Conservation (phyloP, 2,113 vertebrate genomes). For the Microcebus jonahi region DNA sequence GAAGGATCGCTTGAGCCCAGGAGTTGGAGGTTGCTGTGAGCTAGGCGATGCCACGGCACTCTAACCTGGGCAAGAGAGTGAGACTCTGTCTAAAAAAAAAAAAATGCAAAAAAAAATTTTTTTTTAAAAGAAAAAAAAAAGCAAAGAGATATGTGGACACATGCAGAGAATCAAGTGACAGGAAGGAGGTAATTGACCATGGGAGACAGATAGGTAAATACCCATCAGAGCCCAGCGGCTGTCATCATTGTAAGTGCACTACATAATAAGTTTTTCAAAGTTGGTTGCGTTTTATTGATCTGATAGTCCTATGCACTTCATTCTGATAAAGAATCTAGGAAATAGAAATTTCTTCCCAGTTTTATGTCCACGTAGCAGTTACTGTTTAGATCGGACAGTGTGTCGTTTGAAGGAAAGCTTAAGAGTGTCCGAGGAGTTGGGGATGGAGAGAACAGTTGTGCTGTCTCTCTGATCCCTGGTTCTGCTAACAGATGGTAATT, state of each 20-base stretch:
- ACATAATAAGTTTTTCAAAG: background rate
- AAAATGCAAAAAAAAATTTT: too few species aligned
- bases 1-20: too few species aligned
- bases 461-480: background rate
- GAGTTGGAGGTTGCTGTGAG: too few species aligned
- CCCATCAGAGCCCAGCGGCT: background rate
- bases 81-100: too few species aligned
- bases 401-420: background rate
- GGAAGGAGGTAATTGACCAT: background rate
- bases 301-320: background rate
- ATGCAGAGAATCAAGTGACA: background rate
- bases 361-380: background rate
- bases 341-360: background rate
- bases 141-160: background rate
- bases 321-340: background rate
- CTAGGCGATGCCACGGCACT: too few species aligned
- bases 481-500: background rate
- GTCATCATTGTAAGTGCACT: background rate
- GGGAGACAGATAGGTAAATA: background rate
- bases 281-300: background rate
- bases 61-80: too few species aligned
- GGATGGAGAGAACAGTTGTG: background rate
- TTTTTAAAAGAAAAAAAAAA: too few species aligned
- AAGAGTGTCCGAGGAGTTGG: background rate
- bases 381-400: background rate